Evolutionary conservation across 2,113 vertebrate genomes (phyloP), one percentile per base, ranked within the genome.

Genomic region (Epinephelus cyanopodus): DNA sequence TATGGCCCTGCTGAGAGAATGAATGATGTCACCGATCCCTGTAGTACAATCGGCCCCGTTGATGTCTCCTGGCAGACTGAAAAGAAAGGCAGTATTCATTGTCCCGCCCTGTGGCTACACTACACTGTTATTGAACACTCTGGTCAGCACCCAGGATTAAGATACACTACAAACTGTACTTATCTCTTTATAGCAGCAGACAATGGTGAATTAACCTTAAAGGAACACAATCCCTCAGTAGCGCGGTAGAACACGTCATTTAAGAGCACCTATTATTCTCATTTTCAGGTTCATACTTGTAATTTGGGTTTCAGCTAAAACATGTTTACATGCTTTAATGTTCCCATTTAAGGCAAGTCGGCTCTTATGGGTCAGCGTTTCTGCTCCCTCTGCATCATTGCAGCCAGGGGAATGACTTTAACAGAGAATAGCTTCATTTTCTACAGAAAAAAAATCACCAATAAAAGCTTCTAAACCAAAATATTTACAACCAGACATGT

Each of bases 11-110:
- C 79, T 73, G 74, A 83, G 73, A 85, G 87, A 83, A 61, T 76
- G 82, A 89, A 88, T 93, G 90, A 91, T 89, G 93, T 94, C 92
- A 93, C 82, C 68, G 18, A 48, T 79, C 83, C 70, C 78, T 63
- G 54, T 65, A 66, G 82, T 77, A 91, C 89, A 90, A 91, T 79
- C 50, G n/a, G 76, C 47, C 57, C 70, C 13, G 90, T 93, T 92
- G 86, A 92, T 88, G 84, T 91, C 83, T 89, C 83, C 64, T 48
- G 13, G 76, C 85, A 66, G 77, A 37, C 60, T 39, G 70, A 69
- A 39, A 83, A 90, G 88, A 88, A 82, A 84, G 83, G 58, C 89
- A 67, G 76, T 82, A 75, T 90, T 88, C 79, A 85, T 82, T 81
- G 87, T 89, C 79, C 81, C 50, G 25, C 83, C 58, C 77, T 60